Evolutionary conservation across 2,888 invertebrate species (phyloP).

Genomic region (Pyrrhopygopsis socrates): DNA sequence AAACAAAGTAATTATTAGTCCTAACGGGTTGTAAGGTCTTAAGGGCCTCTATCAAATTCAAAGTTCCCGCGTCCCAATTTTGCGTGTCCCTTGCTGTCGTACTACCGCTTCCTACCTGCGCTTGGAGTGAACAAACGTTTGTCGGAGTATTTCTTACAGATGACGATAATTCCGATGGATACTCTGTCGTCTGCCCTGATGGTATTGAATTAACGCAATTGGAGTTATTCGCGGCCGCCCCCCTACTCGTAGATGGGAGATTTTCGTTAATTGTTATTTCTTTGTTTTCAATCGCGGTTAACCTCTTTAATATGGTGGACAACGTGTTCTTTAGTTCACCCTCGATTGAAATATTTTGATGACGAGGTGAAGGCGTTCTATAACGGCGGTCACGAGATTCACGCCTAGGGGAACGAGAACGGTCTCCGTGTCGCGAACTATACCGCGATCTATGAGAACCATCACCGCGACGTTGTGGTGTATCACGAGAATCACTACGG

Average conservation of each 20-base stretch:
- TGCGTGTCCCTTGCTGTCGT: neutral
- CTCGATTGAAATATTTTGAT: neutral
- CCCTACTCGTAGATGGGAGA: neutral
- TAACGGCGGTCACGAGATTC: neutral
- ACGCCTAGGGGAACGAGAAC: neutral
- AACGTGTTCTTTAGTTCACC: neutral
- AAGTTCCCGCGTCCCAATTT: neutral
- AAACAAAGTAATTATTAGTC: neutral
- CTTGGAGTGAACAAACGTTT: neutral
- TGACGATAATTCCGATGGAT: neutral
- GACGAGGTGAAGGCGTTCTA: neutral
- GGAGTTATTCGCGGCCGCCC: neutral
- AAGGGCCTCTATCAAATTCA: neutral
- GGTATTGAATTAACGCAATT: neutral
- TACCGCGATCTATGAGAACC: neutral
- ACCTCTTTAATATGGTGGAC: neutral
- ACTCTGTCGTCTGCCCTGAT: neutral
- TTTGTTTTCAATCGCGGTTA: neutral
- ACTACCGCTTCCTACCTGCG: neutral
- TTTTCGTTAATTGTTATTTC: neutral
- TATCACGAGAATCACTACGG: neutral
- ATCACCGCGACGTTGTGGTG: neutral
- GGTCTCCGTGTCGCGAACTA: neutral
- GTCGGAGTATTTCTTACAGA: neutral
- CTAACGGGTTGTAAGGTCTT: too few relatives aligned